These are phyloP conservation scores for Sisyra nigra DNA, from an alignment of 2,888 invertebrate genomes.

Conservation along the genomic window DNA sequence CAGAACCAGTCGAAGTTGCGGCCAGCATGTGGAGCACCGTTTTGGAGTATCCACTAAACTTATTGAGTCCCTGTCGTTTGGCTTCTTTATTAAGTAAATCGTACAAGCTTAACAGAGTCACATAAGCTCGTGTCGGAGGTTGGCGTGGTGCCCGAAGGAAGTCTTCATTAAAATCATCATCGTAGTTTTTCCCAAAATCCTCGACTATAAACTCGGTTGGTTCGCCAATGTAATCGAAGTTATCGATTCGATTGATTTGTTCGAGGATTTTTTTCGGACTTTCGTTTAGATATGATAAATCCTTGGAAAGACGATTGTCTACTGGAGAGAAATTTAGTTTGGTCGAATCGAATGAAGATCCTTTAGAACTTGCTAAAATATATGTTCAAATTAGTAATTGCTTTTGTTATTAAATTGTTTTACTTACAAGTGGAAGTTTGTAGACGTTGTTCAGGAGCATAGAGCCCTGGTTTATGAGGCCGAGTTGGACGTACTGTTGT, in stretches of 20 bases:
- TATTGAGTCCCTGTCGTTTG: slow-evolving; percentile 33
- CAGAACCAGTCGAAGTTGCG: slow-evolving; percentile 37
- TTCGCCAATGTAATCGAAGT: slow-evolving; percentile 17
- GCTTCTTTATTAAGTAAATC: slow-evolving; percentile 49
- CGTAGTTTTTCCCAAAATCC: slow-evolving; percentile 21
- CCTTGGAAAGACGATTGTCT: slow-evolving; percentile 12
- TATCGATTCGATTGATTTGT: slow-evolving; percentile 19
- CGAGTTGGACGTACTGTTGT: slow-evolving; percentile 21
- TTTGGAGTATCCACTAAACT: slow-evolving; percentile 40
- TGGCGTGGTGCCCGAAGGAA: slow-evolving; percentile 28
- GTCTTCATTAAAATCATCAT: slow-evolving; percentile 20
- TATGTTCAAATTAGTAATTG: not conserved
- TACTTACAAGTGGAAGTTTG: slow-evolving; percentile 8
- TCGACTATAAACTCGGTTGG: slow-evolving; percentile 13
- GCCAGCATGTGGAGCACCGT: slow-evolving; percentile 35
- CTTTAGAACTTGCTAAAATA: not conserved
- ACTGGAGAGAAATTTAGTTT: not conserved
- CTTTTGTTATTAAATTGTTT: not conserved
- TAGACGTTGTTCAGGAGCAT: slow-evolving; percentile 34
- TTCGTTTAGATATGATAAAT: slow-evolving; percentile 20
- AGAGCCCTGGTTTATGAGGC: slow-evolving; percentile 32
- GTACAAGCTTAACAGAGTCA: slow-evolving; percentile 41
- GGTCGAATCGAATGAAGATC: not conserved
- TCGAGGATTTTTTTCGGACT: slow-evolving; percentile 23
- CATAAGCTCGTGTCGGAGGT: slow-evolving; percentile 39